Evolutionary conservation across 2,797 vertebrate species (phyloP), one percentile per base, ranked within the genome.

Genomic region (Prunella strophiata): DNA sequence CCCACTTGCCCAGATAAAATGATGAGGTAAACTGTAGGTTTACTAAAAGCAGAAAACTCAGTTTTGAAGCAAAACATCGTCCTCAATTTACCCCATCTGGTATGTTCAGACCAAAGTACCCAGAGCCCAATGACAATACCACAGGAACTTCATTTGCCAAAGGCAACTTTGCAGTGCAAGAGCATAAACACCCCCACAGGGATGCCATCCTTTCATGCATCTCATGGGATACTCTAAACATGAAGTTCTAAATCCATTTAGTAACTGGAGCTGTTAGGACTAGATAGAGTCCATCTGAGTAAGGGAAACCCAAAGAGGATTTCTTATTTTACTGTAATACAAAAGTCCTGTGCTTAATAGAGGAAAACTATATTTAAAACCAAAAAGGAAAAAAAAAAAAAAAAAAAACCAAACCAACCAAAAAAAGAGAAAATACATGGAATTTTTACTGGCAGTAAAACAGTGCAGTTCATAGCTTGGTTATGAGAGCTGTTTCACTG

Each of bases 391-490:
- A 18, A 11, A 7, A 27, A 16, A 7, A 15, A 15, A 16, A 18
- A 8, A 11, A 36, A 7, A 34, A 34, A 34, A 34, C 34, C 34
- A 34, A 34, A 34, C 34, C 34, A 34, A 34, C 34, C 34, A 20
- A 17, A 20, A 13, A 34, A 4, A 4, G 8, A 30, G 21, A 43
- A 88, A 80, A 73, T 12, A 76, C 11, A 58, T n/a, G 42, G 80
- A 50, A 18, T 92, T 93, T 90, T 89, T 94, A 32, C 55, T 66
- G 88, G 36, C 71, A 88, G 32, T 82, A 82, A 62, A 95, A 6
- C 48, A 73, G 42, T 47, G 47, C 34, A 54, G 10, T 61, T 82
- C 58, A 50, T 17, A 51, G 57, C 38, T 75, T 52, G 42, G 50
- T 27, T 15, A 2, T 32, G 63, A 8, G 30, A 80, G 52, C 38